Evolutionary conservation across 2,888 invertebrate genomes (phyloP).

Genomic region (Heteromyza rotundicornis): DNA sequence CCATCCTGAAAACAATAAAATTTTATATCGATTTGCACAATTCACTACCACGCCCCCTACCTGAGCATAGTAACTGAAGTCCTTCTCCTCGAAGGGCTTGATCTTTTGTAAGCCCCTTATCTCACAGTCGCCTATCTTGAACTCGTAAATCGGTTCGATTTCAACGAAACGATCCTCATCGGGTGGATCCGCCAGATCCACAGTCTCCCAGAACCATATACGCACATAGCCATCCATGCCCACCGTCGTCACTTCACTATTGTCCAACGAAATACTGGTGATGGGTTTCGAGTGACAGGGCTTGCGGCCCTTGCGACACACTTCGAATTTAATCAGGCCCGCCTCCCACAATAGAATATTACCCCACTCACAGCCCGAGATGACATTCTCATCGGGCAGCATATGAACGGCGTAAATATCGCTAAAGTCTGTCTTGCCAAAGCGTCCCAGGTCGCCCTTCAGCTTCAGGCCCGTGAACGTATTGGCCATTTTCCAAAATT

Average conservation of each 20-base stretch:
- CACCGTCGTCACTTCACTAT: conserved; percentile 60
- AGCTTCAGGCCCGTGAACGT: conserved; percentile 92
- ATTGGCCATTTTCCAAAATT: conserved; percentile 91
- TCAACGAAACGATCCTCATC: conserved; percentile 82
- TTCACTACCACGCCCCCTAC: conserved; percentile 63
- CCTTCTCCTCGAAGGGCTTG: conserved; percentile 61
- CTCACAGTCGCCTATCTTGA: conserved; percentile 66
- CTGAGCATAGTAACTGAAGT: conserved; percentile 75
- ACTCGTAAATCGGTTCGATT: conserved; percentile 86
- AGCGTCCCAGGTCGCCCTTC: conserved; percentile 85
- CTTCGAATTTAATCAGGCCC: conserved; percentile 84
- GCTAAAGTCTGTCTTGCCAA: conserved; percentile 91
- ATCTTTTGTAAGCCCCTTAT: conserved; percentile 55
- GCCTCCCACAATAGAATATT: conserved; percentile 92
- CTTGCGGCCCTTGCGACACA: conserved; percentile 73
- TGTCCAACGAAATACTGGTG: conserved; percentile 54
- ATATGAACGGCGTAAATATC: conserved; percentile 85
- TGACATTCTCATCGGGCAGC: conserved; percentile 86
- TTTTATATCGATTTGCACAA: background rate
- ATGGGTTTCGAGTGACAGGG: conserved; percentile 80
- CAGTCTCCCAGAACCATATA: conserved; percentile 90
- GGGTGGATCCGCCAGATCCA: conserved; percentile 84
- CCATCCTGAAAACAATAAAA: conserved; percentile 70
- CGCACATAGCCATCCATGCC: conserved; percentile 79
- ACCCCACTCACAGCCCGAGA: conserved; percentile 90